Base-by-base conservation (phyloP, 1,140 invertebrate species). In the Spodoptera frugiperda region DNA sequence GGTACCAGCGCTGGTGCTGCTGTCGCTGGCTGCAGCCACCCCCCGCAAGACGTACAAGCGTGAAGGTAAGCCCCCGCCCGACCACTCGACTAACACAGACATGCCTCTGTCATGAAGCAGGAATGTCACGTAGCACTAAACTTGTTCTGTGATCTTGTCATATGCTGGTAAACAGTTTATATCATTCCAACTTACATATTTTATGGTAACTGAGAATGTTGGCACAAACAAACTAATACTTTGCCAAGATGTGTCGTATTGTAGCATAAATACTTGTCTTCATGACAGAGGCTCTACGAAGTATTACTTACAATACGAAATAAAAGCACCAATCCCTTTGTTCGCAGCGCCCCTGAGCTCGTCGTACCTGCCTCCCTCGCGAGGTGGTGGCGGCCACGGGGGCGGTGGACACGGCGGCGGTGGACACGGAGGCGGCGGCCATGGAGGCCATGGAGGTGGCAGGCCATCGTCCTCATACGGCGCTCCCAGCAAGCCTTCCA, bases 381-480 rank as follows among this genome's bases (percentile, higher is more conserved):
- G 93, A 84, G 79, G 70, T 5, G 78, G 59, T 30, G 57, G 21
- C 61, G 71, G 77, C 75, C 53, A 80, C 72, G 77, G 67, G 6
- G 78, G 78, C 14, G 33, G 44, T 15, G 74, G 73, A 4, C 17
- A 48, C 33, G 78, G 78, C 12, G 73, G 73, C 9, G 65, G 72
- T 9, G 61, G 73, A 17, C 49, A 51, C n/a, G 54, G 67, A 17
- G 67, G 78, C 17, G 73, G 74, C 25, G 72, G 73, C 17, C 72
- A 73, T n/a, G 72, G 67, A 76, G 81, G 92, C 77, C 49, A 49
- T 17, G 65, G 75, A 3, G 54, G 61, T 82, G 87, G 86, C 12
- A 78, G 82, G n/a, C 91, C 91, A 3, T 95, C 94, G 1, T 91
- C 89, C 3, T 90, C 88, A 65, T 95, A 95, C 79, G 95, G 95